Conservation (phyloP, 2,797 vertebrate genomes). For the Semaprochilodus insignis region DNA sequence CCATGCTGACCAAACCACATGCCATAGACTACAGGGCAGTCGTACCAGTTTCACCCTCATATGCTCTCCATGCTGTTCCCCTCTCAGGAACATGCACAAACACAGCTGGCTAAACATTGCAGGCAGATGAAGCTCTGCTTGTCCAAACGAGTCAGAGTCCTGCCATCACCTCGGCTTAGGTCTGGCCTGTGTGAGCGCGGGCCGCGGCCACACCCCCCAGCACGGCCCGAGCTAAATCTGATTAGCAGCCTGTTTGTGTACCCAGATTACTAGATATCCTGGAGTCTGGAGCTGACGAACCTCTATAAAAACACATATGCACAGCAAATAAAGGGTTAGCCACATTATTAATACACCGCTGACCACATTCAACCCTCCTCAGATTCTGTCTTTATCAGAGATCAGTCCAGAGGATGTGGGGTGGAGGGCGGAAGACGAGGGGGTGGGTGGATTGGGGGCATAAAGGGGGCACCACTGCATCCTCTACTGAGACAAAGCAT, state of each 20-base stretch:
- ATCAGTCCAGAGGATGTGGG: background rate
- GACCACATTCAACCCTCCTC: constrained; percentile 22
- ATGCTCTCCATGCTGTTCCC: background rate
- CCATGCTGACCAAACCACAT: too few species aligned
- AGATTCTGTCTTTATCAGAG: background rate
- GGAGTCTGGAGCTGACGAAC: constrained; percentile 24
- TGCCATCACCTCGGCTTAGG: constrained; percentile 27
- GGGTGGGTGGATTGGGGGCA: background rate
- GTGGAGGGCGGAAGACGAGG: background rate
- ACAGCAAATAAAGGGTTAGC: constrained; percentile 23
- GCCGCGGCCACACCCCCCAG: background rate
- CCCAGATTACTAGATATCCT: constrained; percentile 42
- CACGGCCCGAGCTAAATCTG: background rate
- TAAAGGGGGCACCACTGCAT: background rate
- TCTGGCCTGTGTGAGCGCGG: constrained; percentile 29
- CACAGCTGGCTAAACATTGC: background rate
- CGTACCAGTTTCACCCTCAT: background rate
- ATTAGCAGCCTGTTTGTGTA: constrained; percentile 52
- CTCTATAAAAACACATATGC: background rate
- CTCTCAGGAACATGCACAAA: background rate
- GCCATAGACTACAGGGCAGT: background rate
- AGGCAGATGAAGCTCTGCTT: background rate
- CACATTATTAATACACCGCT: constrained; percentile 30
- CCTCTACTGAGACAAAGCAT: background rate
- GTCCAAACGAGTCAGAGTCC: background rate